Percentiles rank a stretch among this genome's conserved stretches.
Conservation (phyloP, 2,888 invertebrate species). For the Dryobotodes eremita region DNA sequence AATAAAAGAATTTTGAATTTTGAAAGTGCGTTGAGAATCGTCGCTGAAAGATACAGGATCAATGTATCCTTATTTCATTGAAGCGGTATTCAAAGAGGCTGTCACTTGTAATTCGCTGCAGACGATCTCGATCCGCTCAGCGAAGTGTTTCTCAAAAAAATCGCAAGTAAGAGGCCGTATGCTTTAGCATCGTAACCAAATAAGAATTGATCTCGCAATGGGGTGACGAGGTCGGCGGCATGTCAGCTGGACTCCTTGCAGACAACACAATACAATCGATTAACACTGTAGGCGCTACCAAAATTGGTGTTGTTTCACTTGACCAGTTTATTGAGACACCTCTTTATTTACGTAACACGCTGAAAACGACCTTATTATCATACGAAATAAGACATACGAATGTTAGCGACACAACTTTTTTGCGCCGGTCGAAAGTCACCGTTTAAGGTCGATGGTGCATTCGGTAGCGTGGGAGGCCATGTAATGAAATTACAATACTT, state of each 20-base stretch:
- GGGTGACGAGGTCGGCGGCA: constrained; percentile 79
- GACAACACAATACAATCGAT: constrained; percentile 81
- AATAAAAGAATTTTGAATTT: too few relatives aligned
- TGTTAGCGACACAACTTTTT: constrained; percentile 26
- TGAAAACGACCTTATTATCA: constrained; percentile 51
- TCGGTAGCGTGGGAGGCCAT: constrained; percentile 70
- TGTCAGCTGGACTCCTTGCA: constrained; percentile 71
- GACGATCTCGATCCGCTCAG: background rate
- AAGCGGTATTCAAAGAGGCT: background rate
- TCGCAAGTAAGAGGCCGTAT: constrained; percentile 46
- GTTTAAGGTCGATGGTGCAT: constrained; percentile 68
- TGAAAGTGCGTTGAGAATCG: background rate
- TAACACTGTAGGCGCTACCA: constrained; percentile 81
- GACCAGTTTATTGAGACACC: constrained; percentile 70
- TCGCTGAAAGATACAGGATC: background rate
- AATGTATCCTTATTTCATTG: constrained; percentile 11
- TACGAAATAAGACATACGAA: constrained; percentile 46
- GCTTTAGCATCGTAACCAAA: constrained; percentile 79
- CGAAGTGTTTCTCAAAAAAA: constrained; percentile 13
- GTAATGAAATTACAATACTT: constrained; percentile 66
- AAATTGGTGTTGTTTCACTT: constrained; percentile 80
- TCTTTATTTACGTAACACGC: constrained; percentile 49
- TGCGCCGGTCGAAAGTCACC: constrained; percentile 53
- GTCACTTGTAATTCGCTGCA: background rate
- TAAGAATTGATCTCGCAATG: constrained; percentile 76